phyloP scores from a whole-genome alignment of 2,888 invertebrate genomes.

The Cenopis cana region DNA sequence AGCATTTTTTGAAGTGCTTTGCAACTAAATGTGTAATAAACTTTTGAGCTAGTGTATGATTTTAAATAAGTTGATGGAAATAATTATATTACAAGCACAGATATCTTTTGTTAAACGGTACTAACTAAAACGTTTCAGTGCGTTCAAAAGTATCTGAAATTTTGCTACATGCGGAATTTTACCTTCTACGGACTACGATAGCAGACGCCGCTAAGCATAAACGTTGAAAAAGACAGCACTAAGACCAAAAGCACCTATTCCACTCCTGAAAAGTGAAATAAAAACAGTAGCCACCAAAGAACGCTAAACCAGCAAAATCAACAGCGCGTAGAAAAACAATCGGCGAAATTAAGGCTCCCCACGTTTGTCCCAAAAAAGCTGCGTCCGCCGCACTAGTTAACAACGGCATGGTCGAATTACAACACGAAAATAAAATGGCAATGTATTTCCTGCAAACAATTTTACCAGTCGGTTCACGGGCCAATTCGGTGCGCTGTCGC shows the following conservation, averaged over 20 bases:
- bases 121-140: too few species aligned
- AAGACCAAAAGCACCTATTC: background rate
- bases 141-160: too few species aligned
- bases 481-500: conserved; percentile 66
- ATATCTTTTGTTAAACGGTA: too few species aligned
- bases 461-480: conserved; percentile 56
- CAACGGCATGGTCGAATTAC: conserved; percentile 60
- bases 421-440: conserved; percentile 64
- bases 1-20: background rate
- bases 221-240: background rate
- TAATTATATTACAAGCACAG: background rate
- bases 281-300: conserved; percentile 22
- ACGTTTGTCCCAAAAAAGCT: conserved; percentile 64
- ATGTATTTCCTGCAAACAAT: conserved; percentile 55
- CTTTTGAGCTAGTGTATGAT: background rate
- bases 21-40: background rate
- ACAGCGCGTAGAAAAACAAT: conserved; percentile 53
- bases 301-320: conserved; percentile 35
- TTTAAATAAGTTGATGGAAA: background rate
- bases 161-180: too few species aligned
- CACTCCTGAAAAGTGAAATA: background rate
- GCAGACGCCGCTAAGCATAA: too few species aligned
- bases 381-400: conserved; percentile 66
- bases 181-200: too few species aligned
- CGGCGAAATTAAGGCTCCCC: conserved; percentile 64